phyloP scores from a whole-genome alignment of 2,113 vertebrate species.

The Furnarius figulus region DNA sequence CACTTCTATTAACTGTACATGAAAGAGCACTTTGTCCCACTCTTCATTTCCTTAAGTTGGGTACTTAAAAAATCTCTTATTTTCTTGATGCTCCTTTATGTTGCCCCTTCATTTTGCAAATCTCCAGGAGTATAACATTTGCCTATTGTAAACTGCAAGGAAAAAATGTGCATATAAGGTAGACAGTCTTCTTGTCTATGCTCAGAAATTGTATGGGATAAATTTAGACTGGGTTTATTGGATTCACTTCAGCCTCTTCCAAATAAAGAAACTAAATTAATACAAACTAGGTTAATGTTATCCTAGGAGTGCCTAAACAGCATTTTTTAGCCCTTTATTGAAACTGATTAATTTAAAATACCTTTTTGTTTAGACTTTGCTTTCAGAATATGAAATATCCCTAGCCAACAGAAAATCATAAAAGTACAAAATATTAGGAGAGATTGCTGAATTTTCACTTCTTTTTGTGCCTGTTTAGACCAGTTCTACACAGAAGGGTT shows the following conservation, averaged over 20 bases:
- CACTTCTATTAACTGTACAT: background rate
- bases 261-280: background rate
- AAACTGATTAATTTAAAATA: background rate
- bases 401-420: background rate
- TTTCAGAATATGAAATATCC: background rate
- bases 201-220: background rate
- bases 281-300: background rate
- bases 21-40: background rate
- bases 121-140: background rate
- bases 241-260: background rate
- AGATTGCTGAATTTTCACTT: background rate
- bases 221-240: background rate
- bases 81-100: background rate
- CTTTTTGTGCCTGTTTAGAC: background rate
- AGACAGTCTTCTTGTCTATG: background rate
- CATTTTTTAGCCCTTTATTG: background rate
- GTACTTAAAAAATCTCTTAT: background rate
- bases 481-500: background rate
- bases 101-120: background rate
- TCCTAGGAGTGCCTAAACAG: background rate
- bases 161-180: background rate
- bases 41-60: background rate
- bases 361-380: background rate
- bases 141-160: background rate
- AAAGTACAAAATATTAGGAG: background rate